Base-by-base conservation (phyloP, 2,797 vertebrate genomes). In the Urosaurus nigricauda region DNA sequence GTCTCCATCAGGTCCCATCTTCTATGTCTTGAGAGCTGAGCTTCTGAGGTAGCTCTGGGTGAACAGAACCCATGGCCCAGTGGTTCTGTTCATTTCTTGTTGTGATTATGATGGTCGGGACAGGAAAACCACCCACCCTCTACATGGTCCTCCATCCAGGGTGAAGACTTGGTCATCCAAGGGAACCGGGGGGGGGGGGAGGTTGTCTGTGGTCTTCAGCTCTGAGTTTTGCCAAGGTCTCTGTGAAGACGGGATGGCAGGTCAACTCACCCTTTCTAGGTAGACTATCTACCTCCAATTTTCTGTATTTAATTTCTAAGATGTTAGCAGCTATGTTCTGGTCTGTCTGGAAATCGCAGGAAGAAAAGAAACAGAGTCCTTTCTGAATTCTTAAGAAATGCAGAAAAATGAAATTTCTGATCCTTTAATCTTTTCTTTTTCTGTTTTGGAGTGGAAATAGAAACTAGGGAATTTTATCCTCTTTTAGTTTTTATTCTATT, bases 291-390 rank as follows among this genome's bases (percentile, higher is more conserved):
- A 13, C 3, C 32, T n/a, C 65, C 4, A 12, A 2, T 83, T 51
- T 32, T 65, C 16, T 13, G 12, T 40, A 77, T 40, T 79, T 79
- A 79, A 70, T 87, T 87, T 71, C n/a, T 65, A 65, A 86, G 79
- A 35, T 43, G 43, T 56, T 58, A 87, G 13, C 35, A 60, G 51
- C 26, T 29, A 11, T 56, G 24, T 65, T 81, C 47, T 73, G 17
- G 65, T 40, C 60, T 79, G 40, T 24, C 85, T 83, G 40, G 82
- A 83, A 71, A 47, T 82, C 58, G 63, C 63, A 47, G 7, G 17
- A 53, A 5, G 51, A 5, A 53, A 19, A 29, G 32, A 70, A 71
- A 70, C 13, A 29, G 14, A 74, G n/a, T 60, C 37, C 6, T 35
- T 75, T 75, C 29, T 19, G 24, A 75, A 7, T 40, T 26, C 71